phyloP scores from a whole-genome alignment of 2,888 invertebrate genomes.

The Polyommatus icarus region DNA sequence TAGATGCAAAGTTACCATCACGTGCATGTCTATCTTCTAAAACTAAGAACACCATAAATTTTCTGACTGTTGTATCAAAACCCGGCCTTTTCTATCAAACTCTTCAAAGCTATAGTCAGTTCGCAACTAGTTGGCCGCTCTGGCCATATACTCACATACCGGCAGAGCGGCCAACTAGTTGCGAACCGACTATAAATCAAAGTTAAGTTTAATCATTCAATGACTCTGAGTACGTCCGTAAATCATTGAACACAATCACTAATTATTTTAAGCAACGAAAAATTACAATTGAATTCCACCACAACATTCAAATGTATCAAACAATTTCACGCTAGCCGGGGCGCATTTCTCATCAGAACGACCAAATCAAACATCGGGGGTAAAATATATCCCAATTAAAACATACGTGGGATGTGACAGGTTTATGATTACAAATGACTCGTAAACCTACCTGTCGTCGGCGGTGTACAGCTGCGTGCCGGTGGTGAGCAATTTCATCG shows the following conservation, averaged over 20 bases:
- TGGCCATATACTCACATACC: too few relatives aligned
- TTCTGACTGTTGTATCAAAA: too few relatives aligned
- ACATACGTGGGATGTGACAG: conserved; percentile 37
- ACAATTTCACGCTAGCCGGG: conserved; percentile 25
- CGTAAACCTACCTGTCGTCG: conserved; percentile 61
- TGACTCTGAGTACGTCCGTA: too few relatives aligned
- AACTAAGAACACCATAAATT: too few relatives aligned
- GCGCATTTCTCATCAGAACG: conserved; percentile 25
- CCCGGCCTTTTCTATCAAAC: too few relatives aligned
- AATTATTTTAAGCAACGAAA: not conserved
- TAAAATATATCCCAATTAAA: conserved; percentile 36
- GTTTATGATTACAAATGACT: conserved; percentile 42
- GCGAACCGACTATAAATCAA: too few relatives aligned
- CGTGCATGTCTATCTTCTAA: too few relatives aligned
- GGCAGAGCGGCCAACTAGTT: too few relatives aligned
- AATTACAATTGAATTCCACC: not conserved
- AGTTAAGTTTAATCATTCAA: too few relatives aligned
- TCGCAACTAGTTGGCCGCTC: too few relatives aligned
- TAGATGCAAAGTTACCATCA: too few relatives aligned
- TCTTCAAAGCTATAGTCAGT: too few relatives aligned
- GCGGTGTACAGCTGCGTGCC: conserved; percentile 73
- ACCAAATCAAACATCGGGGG: conserved; percentile 30
- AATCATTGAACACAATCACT: not conserved
- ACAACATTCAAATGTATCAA: conserved; percentile 7
- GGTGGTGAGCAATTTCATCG: conserved; percentile 72